Evolutionary conservation across 1,140 invertebrate genomes (phyloP).

Genomic region (Xylocopa sonorina): DNA sequence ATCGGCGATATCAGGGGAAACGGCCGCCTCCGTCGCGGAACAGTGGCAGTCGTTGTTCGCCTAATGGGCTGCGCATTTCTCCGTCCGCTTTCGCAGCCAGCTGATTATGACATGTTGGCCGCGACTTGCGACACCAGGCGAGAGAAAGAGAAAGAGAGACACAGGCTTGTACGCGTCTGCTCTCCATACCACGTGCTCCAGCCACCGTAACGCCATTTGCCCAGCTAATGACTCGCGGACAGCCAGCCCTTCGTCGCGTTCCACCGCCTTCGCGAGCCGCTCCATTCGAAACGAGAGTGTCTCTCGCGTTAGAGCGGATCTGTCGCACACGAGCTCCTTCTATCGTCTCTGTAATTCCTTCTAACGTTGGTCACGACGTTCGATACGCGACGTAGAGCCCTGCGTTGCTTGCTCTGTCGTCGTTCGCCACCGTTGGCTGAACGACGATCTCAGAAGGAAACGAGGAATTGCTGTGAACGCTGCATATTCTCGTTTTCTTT

Average conservation of each 20-base stretch:
- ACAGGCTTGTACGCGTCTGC: no score
- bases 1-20: slow-evolving; percentile 58
- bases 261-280: slow-evolving; percentile 29
- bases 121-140: no score
- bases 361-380: not conserved
- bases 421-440: not conserved
- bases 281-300: slow-evolving; percentile 42
- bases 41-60: slow-evolving; percentile 77
- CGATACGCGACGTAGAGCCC: slow-evolving; percentile 23
- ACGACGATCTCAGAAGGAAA: not conserved
- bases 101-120: slow-evolving; percentile 81
- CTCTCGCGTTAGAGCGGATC: not conserved
- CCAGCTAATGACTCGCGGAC: slow-evolving; percentile 80
- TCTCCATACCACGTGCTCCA: slow-evolving; percentile 76
- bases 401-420: not conserved
- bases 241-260: slow-evolving; percentile 19
- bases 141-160: slow-evolving; percentile 42
- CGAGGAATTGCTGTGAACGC: not conserved
- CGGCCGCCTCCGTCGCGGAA: slow-evolving; percentile 65
- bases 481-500: slow-evolving; percentile 26
- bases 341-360: slow-evolving; percentile 1
- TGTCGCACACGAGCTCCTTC: not conserved
- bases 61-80: slow-evolving; percentile 80
- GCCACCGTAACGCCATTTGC: slow-evolving; percentile 80
- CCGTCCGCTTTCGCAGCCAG: slow-evolving; percentile 80